Base-by-base conservation (phyloP, 2,888 invertebrate species). In the Schizotus pectinicornis region DNA sequence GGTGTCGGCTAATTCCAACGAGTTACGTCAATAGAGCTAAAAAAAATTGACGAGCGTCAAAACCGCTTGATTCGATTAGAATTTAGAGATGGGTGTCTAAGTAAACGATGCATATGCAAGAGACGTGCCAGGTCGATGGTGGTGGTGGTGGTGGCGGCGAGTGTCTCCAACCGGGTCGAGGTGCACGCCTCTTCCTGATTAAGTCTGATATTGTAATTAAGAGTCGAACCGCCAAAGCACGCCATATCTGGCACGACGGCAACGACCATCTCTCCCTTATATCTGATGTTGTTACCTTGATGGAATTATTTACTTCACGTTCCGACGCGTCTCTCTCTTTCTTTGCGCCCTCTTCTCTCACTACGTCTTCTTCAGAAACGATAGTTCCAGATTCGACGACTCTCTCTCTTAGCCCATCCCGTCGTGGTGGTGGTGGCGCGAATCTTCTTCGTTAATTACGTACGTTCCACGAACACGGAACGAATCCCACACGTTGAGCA, bases 151-250 rank as follows among this genome's bases (percentile, higher is more conserved):
- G n/a, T n/a, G n/a, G n/a, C n/a, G n/a, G n/a, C n/a, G 42, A 42
- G 43, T 43, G 22, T 34, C 41, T 12, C 42, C 46, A 34, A 39
- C 41, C 39, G 12, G 14, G 51, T 46, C 55, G 52, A 58, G 53
- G 45, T 59, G 43, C 51, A 62, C 65, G 61, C 67, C 68, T 67
- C 68, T 70, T 70, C 65, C 70, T 71, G 70, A 71, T 71, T 71
- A 71, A 70, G 68, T 69, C 69, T 68, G 68, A 71, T 70, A 70
- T 71, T 68, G 70, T 68, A 71, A 70, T 69, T 68, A 68, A 69
- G 65, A 67, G 68, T 67, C 65, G 64, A 68, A 68, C 67, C 68
- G 48, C 65, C 64, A 62, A 67, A 66, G 60, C 62, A 59, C 55
- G 55, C 61, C 55, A 57, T 61, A 61, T 61, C 48, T 56, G 41